Evolutionary conservation across 2,797 vertebrate genomes (phyloP), one percentile per base, ranked within the genome.

Genomic region (Tokudaia tokunoshimensis): DNA sequence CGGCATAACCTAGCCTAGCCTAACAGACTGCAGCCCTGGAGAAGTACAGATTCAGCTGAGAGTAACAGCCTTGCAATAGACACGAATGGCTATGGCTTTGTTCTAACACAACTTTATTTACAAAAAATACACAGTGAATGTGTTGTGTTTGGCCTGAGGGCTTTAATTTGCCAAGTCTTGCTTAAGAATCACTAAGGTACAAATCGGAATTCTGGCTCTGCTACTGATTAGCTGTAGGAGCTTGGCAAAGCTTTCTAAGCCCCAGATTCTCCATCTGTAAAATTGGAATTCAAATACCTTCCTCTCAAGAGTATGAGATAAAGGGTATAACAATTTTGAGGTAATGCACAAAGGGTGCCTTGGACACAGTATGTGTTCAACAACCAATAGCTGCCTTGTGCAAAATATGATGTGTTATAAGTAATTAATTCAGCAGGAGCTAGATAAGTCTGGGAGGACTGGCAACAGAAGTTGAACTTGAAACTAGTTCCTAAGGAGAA

Each of bases 201-300:
- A 63, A 96, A 57, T 65, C 65, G 29, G 84, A 96, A 84, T 88
- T 67, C 52, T 84, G 84, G 0, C 17, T 83, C 52, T 79, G 44
- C n/a, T 79, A 13, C n/a, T 34, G 61, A n/a, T 88, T 37, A 74
- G 74, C 83, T 57, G 15, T 11, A 79, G 61, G 79, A 78, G 15
- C 10, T 78, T 76, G 80, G 50, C 24, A 75, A 86, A 47, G 57
- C 26, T 44, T 34, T 92, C 70, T 92, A 20, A 78, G 37, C 57
- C 47, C 19, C 26, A 52, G 5, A 47, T 44, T 76, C 31, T 31
- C 61, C 72, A 75, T 57, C 41, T 63, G 17, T 72, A 57, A 78
- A 78, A 93, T 55, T 81, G 84, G 26, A 82, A 31, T 34, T 22
- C 20, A 41, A 55, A 93, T 44, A 26, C 34, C 67, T 90, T 13